Evolutionary conservation across 2,113 vertebrate species (phyloP), one percentile per base, ranked within the genome.

Genomic region (Pelvicachromis taeniatus): DNA sequence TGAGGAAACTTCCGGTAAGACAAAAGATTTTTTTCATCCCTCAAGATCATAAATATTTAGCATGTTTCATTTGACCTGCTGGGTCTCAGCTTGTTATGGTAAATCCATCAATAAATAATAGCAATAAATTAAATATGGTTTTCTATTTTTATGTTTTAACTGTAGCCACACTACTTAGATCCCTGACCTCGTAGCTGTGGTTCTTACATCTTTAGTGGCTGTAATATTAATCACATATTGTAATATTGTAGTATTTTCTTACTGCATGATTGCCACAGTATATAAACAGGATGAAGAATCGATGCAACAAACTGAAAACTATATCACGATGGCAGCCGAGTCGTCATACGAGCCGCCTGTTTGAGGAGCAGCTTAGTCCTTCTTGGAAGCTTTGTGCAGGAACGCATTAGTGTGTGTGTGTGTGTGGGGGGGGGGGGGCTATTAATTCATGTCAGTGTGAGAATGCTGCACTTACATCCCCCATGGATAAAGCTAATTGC

Each of bases 401-500:
- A 31, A 59, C 10, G 16, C 38, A 80, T 55, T 19, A 40, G 75
- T 59, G 50, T 86, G 53, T n/a, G n/a, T n/a, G n/a, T n/a, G n/a
- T n/a, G n/a, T n/a, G n/a, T n/a, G n/a, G n/a, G n/a, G n/a, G n/a
- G n/a, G 50, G 81, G 48, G 16, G 7, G 82, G 65, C 33, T 59
- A 78, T 82, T 90, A 88, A 91, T 91, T 91, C 40, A 29, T 77
- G 92, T 83, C 80, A 58, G 81, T 19, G 81, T 40, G 77, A 38
- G 70, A 78, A 83, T 19, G 79, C 79, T 53, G 80, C 80, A 11
- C 78, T 88, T 81, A 87, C 88, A 58, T 88, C 90, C 92, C 92
- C 80, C 29, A 84, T 88, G 92, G 91, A 89, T 88, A 59, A 85
- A 87, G 80, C 91, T 89, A 91, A 93, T 92, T 93, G 91, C 87